Evolutionary conservation across 1,140 invertebrate species (phyloP).

Genomic region (Papilio xuthus): DNA sequence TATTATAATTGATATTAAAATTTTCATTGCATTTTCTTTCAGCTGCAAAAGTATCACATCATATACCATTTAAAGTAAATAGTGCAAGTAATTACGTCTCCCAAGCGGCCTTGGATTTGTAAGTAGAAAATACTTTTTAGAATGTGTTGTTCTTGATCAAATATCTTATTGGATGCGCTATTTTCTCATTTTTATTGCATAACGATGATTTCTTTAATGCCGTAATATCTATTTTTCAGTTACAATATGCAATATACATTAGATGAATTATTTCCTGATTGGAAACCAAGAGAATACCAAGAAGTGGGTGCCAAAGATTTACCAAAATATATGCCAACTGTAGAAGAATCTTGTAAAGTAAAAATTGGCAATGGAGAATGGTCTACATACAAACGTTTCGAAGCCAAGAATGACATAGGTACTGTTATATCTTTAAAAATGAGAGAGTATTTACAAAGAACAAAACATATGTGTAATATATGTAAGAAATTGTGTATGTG

Average conservation of each 20-base stretch:
- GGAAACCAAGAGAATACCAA: constrained; percentile 48
- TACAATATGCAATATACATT: constrained; percentile 46
- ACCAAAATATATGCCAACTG: constrained; percentile 55
- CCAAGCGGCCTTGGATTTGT: constrained; percentile 55
- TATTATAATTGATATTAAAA: neutral
- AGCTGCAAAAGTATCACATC: constrained; percentile 44
- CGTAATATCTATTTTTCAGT: constrained; percentile 53
- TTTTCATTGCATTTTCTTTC: constrained; percentile 26
- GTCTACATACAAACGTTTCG: constrained; percentile 57
- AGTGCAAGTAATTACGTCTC: constrained; percentile 48
- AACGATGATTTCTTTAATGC: neutral
- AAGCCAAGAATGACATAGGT: constrained; percentile 51
- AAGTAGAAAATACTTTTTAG: constrained; percentile 46
- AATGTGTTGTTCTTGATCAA: neutral
- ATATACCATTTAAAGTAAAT: constrained; percentile 53
- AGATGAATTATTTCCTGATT: constrained; percentile 58
- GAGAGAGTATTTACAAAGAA: too few species aligned
- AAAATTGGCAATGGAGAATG: constrained; percentile 48
- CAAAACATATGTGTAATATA: too few species aligned
- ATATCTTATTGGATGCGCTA: neutral
- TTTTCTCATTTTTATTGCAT: neutral
- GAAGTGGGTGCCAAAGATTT: constrained; percentile 46
- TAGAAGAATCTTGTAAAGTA: constrained; percentile 64
- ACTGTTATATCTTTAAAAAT: too few species aligned
- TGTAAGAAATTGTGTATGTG: neutral